Evolutionary conservation across 92 coral and sea anemone genomes (phyloP).

Genomic region (Parazoanthus swiftii): DNA sequence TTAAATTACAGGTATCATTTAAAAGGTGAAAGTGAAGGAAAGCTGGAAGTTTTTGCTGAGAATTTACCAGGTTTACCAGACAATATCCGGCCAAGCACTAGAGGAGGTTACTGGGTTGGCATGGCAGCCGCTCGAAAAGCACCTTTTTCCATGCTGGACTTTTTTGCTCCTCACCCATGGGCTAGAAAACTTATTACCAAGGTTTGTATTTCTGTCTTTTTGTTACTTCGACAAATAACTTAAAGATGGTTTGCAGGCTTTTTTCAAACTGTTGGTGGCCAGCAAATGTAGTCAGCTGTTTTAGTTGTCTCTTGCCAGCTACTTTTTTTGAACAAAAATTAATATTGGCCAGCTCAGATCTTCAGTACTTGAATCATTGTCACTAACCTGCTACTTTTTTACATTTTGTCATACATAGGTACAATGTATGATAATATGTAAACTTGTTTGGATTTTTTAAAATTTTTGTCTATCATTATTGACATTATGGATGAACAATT

Average conservation of each 20-base stretch:
- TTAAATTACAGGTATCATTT: conserved; percentile 60
- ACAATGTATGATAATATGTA: no score
- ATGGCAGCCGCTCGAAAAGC: conserved; percentile 54
- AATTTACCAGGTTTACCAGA: conserved; percentile 87
- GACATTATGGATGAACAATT: no score
- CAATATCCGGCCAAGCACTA: conserved; percentile 77
- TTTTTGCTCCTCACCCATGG: conserved; percentile 59
- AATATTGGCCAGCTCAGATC: no score
- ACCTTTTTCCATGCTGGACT: conserved; percentile 48
- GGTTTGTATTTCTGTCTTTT: conserved; percentile 47
- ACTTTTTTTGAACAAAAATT: no score
- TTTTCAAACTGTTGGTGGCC: neutral
- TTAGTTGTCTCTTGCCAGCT: no score
- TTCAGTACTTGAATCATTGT: no score
- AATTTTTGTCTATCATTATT: no score
- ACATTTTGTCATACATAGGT: no score
- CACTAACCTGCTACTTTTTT: no score
- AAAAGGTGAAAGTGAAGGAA: conserved; percentile 81
- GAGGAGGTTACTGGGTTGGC: conserved; percentile 87
- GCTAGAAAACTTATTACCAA: conserved; percentile 63
- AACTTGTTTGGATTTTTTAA: no score
- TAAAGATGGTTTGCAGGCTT: neutral
- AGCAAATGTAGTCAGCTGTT: no score
- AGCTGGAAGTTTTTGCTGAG: conserved; percentile 72
- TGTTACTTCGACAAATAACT: neutral